Conservation (phyloP, 2,797 vertebrate species). For the Leuciscus waleckii region DNA sequence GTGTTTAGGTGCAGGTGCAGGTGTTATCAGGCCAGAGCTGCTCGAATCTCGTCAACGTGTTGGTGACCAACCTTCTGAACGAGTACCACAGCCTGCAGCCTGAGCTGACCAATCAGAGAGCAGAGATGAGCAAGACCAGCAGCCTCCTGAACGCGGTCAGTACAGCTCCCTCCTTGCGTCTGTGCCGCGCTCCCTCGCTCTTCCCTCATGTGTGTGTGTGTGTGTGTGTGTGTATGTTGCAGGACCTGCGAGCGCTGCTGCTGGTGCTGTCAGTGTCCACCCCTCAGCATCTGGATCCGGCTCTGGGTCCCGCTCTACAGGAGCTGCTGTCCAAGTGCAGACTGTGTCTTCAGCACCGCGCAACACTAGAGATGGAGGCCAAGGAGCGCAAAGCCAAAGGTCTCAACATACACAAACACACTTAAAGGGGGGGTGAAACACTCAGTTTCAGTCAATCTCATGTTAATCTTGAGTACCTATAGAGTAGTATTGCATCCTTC, state of each 20-base stretch:
- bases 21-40: slow-evolving; percentile 96
- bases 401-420: slow-evolving; percentile 60
- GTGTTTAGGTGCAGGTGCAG: slow-evolving; percentile 86
- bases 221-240: slow-evolving; percentile 24
- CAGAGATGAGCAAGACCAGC: slow-evolving; percentile 94
- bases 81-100: slow-evolving; percentile 93
- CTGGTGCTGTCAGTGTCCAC: slow-evolving; percentile 93
- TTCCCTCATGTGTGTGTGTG: slow-evolving; percentile 1
- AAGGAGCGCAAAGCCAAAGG: slow-evolving; percentile 94
- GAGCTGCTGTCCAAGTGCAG: slow-evolving; percentile 91
- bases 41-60: slow-evolving; percentile 89
- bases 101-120: slow-evolving; percentile 86
- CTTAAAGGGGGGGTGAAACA: too few relatives aligned
- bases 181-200: not conserved
- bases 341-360: slow-evolving; percentile 90
- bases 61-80: slow-evolving; percentile 94
- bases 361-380: slow-evolving; percentile 90
- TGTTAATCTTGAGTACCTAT: too few relatives aligned
- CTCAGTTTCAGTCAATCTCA: too few relatives aligned
- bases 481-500: too few relatives aligned
- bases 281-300: slow-evolving; percentile 88
- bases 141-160: slow-evolving; percentile 93
- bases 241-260: slow-evolving; percentile 93
- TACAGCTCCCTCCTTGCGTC: not conserved
- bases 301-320: slow-evolving; percentile 91